Base-by-base conservation (phyloP, 2,797 vertebrate species). In the Clarias fuscus region DNA sequence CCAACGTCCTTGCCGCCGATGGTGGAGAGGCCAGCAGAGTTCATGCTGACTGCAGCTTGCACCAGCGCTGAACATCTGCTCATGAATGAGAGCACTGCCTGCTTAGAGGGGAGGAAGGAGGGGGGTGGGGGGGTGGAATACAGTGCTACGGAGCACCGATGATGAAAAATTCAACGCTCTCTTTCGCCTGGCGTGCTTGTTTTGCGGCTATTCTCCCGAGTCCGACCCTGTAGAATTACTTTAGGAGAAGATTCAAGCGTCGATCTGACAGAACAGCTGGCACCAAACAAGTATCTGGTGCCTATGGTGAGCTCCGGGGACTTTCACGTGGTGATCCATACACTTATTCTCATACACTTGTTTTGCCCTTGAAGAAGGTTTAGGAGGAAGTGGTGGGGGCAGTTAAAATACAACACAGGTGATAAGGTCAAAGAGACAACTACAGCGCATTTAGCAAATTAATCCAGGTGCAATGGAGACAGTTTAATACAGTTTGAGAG, bases 221-320 rank as follows among this genome's bases (percentile, higher is more conserved):
- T 94, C 96, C 58, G 22, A 84, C 96, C 95, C 95, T 24, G 76
- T 56, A 95, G 98, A 99, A 98, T 98, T 98, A 98, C 97, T 98
- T 98, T 98, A 98, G 97, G 97, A 97, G 96, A 97, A 97, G 97
- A 97, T 98, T 96, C 43, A 65, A 97, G 96, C 95, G 89, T 93
- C 94, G 97, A 98, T 97, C 96, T 96, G 96, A 96, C 96, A 96
- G 97, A 99, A 99, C 98, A 99, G 98, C 98, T 99, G 98, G 97
- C 94, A 94, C 93, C 94, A 97, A 97, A 97, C 97, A 96, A 95
- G 95, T 94, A 98, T 97, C 96, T 96, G 97, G 97, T 93, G 95
- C 96, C 96, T 94, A 93, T 94, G 82, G 93, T 89, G 96, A 95
- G 97, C 97, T 96, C 93, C 82, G 97, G 97, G 97, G 97, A 97